These are phyloP conservation scores for Tauraco hartlaubi DNA, from an alignment of 2,797 vertebrate species.

Conservation along the genomic window DNA sequence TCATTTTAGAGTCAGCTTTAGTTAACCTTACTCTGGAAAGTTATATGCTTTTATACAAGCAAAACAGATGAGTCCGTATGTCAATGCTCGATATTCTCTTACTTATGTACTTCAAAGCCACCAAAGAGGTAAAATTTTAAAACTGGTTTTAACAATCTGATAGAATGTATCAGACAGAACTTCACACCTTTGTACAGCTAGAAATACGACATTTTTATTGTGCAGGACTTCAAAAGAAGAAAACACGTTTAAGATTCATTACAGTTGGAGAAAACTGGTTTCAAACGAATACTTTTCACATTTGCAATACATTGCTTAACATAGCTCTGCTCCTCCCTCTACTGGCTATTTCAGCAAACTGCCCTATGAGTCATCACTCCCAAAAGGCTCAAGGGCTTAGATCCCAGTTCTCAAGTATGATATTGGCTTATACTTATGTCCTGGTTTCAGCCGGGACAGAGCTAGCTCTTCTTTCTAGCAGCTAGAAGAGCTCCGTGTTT, in stretches of 20 bases:
- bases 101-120: neutral
- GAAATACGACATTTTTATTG: neutral
- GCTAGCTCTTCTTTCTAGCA: too few relatives aligned
- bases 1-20: neutral
- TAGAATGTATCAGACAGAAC: neutral
- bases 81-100: neutral
- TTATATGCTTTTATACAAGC: neutral
- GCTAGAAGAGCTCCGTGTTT: too few relatives aligned
- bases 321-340: neutral
- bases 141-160: neutral
- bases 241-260: neutral
- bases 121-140: neutral
- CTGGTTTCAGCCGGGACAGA: too few relatives aligned
- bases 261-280: neutral
- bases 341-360: neutral
- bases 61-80: neutral
- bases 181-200: neutral
- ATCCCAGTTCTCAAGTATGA: too few relatives aligned
- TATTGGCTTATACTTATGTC: too few relatives aligned
- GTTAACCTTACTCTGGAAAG: neutral
- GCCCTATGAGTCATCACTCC: too few relatives aligned
- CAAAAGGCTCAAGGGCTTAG: too few relatives aligned
- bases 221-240: neutral
- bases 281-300: rapidly evolving
- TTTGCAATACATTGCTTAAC: neutral